Evolutionary conservation across 2,797 vertebrate genomes (phyloP), one percentile per base, ranked within the genome.

Genomic region (Aphelocoma californica): DNA sequence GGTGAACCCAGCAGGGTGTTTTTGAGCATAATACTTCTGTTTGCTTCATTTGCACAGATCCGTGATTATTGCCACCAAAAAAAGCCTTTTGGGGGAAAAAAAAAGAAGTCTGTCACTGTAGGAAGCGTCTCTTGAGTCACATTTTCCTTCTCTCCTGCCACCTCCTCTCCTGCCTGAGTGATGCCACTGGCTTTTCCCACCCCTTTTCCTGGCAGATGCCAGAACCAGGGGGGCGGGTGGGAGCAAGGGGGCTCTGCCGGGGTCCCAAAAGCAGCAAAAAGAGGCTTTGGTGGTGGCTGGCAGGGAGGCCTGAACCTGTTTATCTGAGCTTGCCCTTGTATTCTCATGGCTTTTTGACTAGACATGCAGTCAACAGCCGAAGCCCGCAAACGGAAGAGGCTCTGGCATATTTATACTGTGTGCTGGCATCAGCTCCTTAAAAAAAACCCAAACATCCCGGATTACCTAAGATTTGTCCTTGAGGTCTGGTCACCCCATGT

Each of bases 401-500:
- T 86, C 93, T 95, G 91, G 93, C 94, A 62, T 94, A 86, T 97
- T 96, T 96, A 90, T 79, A 58, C 90, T 88, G 71, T 34, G 78
- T 61, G 73, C 94, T 97, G 96, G 97, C 92, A 44, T 77, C 42
- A 65, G 58, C 67, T 93, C 77, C 64, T 93, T 42, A 31, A 88
- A 65, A 61, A 70, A 50, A 64, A 2, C 6, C 62, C 62, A 23
- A 50, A 72, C 29, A 83, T 93, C 88, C 64, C 51, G 7, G 64
- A 87, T 95, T 94, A 90, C 95, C 81, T 95, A 95, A 94, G 86
- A 84, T 69, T 70, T 38, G 90, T 93, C 96, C 95, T 94, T 92
- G 88, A 90, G 95, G 91, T 95, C 95, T 95, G 82, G 77, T 97
- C 91, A 95, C 69, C 80, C 78, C 69, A 28, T 96, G 90, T 93